A percentile compares a stretch with the other conserved stretches of the same genome.
phyloP scores from a whole-genome alignment of 2,113 vertebrate species.

The Scartelaos histophorus region DNA sequence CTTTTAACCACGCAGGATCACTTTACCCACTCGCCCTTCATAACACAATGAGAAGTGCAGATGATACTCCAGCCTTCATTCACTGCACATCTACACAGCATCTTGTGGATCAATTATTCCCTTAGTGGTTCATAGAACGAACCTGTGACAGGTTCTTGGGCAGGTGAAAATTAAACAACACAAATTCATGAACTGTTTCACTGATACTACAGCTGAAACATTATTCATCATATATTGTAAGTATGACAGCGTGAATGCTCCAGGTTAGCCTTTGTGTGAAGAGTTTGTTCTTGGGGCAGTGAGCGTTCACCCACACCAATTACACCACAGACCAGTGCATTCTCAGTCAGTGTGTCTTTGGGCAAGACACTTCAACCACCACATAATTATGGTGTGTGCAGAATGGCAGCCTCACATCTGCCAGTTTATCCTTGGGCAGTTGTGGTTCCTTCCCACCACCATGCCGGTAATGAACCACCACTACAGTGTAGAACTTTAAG shows the following conservation, averaged over 20 bases:
- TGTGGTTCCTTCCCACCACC: not conserved
- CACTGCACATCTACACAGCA: constrained; percentile 20
- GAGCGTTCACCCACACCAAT: too few species aligned
- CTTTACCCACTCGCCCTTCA: constrained; percentile 16
- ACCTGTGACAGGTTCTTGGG: not conserved
- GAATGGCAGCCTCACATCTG: constrained; percentile 11
- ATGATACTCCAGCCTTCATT: not conserved
- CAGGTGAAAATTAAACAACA: not conserved
- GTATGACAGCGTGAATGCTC: too few species aligned
- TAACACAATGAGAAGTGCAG: not conserved
- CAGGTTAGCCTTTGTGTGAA: too few species aligned
- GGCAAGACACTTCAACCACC: not conserved
- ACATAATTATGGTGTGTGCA: not conserved
- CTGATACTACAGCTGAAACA: not conserved
- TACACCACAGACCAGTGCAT: too few species aligned
- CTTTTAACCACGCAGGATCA: constrained; percentile 25
- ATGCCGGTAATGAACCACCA: too few species aligned
- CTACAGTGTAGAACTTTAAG: too few species aligned
- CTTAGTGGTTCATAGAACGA: not conserved
- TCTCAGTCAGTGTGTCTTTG: not conserved
- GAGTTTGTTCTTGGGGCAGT: too few species aligned
- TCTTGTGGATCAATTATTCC: constrained; percentile 21
- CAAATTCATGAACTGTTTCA: not conserved
- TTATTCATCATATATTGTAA: too few species aligned
- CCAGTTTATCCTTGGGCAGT: constrained; percentile 37